These are phyloP conservation scores for Varanus salvator DNA, from an alignment of 2,113 vertebrate species.

Conservation along the genomic window DNA sequence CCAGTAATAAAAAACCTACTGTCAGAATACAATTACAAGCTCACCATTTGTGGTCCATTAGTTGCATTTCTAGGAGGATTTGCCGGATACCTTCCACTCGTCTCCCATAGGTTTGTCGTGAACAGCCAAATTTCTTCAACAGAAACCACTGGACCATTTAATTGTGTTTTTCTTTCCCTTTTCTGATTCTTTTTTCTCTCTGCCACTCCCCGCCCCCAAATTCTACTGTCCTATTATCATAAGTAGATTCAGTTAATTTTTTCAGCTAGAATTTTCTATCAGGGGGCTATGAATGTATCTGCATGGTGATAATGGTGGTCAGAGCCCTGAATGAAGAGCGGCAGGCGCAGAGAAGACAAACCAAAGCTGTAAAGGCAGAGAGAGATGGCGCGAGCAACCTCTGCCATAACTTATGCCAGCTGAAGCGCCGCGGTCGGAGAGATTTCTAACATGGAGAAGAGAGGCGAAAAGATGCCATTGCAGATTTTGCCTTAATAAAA, in stretches of 20 bases:
- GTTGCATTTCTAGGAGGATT: conserved; percentile 63
- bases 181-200: conserved; percentile 11
- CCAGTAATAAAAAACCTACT: conserved; percentile 45
- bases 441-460: too few relatives aligned
- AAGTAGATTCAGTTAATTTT: conserved; percentile 59
- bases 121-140: conserved; percentile 54
- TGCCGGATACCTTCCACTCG: conserved; percentile 57
- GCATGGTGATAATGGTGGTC: not conserved
- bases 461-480: too few relatives aligned
- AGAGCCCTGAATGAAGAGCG: not conserved
- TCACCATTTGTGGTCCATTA: conserved; percentile 10
- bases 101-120: conserved; percentile 50
- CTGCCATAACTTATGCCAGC: too few relatives aligned
- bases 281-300: conserved; percentile 33
- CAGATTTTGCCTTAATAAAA: too few relatives aligned
- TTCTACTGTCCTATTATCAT: conserved; percentile 39
- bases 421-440: too few relatives aligned
- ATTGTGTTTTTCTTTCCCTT: not conserved
- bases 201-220: conserved; percentile 42
- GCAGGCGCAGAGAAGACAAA: too few relatives aligned
- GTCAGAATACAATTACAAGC: not conserved
- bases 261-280: conserved; percentile 45
- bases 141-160: conserved; percentile 46
- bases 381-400: too few relatives aligned
- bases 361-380: too few relatives aligned